A percentile compares a stretch with the other conserved stretches of the same genome.
phyloP scores from a whole-genome alignment of 2,797 vertebrate species.

The Chaetophractus vellerosus region DNA sequence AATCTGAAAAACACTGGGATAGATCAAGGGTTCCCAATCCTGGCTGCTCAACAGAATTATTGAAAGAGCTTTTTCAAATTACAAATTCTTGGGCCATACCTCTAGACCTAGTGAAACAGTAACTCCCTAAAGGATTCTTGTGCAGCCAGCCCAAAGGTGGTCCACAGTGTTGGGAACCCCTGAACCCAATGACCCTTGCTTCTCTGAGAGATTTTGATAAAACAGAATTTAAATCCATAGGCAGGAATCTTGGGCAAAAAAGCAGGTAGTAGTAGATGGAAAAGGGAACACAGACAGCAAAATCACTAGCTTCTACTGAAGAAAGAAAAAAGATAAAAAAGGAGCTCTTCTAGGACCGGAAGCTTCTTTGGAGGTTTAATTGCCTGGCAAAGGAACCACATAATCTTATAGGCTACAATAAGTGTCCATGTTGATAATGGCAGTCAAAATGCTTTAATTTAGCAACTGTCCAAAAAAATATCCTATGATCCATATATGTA shows the following conservation, averaged over 20 bases:
- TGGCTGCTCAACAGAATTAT: background rate
- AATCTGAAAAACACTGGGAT: slow-evolving; percentile 29
- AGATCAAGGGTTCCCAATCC: slow-evolving; percentile 41
- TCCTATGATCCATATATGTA: background rate
- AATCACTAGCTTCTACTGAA: slow-evolving; percentile 39
- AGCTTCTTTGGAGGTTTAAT: slow-evolving; percentile 31
- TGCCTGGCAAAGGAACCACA: background rate
- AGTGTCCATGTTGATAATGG: background rate
- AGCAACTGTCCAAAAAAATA: background rate
- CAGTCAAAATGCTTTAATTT: slow-evolving; percentile 35
- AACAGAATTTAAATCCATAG: background rate
- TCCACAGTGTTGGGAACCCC: background rate
- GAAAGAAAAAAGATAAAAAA: background rate
- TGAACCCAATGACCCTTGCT: background rate
- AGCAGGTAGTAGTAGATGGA: slow-evolving; percentile 1
- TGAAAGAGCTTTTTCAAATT: slow-evolving; percentile 39
- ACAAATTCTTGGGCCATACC: background rate
- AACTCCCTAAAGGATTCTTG: background rate
- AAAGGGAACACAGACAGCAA: background rate
- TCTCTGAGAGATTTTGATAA: background rate
- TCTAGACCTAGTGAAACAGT: slow-evolving; percentile 19
- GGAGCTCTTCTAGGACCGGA: background rate
- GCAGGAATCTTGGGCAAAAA: slow-evolving; percentile 30
- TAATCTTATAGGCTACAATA: background rate
- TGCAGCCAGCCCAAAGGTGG: background rate